Conservation (phyloP, 2,888 invertebrate genomes). For the Morpho helenor region DNA sequence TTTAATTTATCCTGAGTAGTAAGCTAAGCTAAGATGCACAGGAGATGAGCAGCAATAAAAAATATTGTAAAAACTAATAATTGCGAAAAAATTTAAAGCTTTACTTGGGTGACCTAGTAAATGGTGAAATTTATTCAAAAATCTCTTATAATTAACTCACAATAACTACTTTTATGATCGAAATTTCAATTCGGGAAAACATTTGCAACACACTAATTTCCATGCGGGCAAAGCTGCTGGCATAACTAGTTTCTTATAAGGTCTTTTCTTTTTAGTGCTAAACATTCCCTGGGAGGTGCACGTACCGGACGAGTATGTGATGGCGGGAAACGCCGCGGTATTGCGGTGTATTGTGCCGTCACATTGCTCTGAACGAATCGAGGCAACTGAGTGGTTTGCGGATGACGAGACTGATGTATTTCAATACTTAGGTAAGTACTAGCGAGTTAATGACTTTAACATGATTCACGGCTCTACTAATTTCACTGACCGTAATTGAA, state of each 20-base stretch:
- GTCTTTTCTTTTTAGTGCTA: constrained; percentile 77
- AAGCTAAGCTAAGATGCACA: no score
- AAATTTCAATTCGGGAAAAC: no score
- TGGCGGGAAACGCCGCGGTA: constrained; percentile 93
- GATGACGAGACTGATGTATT: constrained; percentile 87
- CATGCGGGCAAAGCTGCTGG: not conserved
- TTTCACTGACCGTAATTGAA: no score
- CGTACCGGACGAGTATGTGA: constrained; percentile 95
- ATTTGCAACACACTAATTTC: no score
- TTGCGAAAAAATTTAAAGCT: not conserved
- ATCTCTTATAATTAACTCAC: no score
- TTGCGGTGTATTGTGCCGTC: constrained; percentile 93
- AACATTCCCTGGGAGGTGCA: constrained; percentile 93
- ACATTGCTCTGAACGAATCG: constrained; percentile 92
- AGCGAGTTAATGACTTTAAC: no score
- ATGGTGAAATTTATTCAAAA: no score
- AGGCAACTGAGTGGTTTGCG: constrained; percentile 93
- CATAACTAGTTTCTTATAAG: not conserved
- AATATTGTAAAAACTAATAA: no score
- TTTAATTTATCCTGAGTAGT: no score
- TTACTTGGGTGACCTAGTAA: not conserved
- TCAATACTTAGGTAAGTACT: constrained; percentile 60
- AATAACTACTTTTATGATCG: no score
- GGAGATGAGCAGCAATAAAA: no score
- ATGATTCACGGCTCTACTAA: no score